phyloP scores from a whole-genome alignment of 2,113 vertebrate species.

The Laterallus jamaicensis region DNA sequence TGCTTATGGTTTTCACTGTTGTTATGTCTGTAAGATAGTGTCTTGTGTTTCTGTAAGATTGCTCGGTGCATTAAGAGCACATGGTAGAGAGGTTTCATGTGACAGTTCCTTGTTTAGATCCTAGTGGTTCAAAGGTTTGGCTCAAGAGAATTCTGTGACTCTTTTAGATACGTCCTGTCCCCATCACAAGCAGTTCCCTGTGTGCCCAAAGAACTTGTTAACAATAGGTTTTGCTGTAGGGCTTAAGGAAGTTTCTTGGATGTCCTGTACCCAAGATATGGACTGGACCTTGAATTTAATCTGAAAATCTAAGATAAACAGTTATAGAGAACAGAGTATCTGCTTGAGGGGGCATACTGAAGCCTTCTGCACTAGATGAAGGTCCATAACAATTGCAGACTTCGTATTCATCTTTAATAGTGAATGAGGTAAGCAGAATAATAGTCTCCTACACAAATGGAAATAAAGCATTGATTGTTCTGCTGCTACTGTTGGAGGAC shows the following conservation, averaged over 20 bases:
- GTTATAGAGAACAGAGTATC: neutral
- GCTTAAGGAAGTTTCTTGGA: neutral
- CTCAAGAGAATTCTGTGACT: neutral
- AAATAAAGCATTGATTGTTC: neutral
- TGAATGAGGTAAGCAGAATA: neutral
- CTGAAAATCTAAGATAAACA: neutral
- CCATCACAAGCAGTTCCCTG: neutral
- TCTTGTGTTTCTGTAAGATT: neutral
- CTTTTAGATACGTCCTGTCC: neutral
- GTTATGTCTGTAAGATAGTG: accelerated
- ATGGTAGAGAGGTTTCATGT: neutral
- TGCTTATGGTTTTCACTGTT: neutral
- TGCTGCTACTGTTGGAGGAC: neutral
- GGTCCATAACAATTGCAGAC: neutral
- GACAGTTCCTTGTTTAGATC: neutral
- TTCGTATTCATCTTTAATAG: neutral
- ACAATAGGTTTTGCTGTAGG: neutral
- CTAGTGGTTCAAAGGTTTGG: neutral
- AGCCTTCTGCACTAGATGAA: neutral
- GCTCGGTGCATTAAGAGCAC: neutral
- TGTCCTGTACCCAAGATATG: neutral
- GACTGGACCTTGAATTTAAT: neutral
- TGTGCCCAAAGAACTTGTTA: neutral
- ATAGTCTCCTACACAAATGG: neutral
- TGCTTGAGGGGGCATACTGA: neutral